These are phyloP conservation scores for Mus spretus DNA, from an alignment of 2,797 vertebrate species.

Conservation along the genomic window DNA sequence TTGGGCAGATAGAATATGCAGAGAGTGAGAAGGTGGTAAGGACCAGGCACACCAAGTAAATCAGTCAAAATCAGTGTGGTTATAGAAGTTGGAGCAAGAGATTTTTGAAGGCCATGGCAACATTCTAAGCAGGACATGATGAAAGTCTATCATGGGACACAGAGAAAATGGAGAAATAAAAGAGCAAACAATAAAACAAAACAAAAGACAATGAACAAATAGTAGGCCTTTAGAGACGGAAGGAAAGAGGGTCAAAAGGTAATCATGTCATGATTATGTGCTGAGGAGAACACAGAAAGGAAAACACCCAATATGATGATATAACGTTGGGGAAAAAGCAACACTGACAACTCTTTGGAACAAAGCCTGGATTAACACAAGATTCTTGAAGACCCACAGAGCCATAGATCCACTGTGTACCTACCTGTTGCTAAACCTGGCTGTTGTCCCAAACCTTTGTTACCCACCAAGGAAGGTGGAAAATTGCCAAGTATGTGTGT, in stretches of 20 bases:
- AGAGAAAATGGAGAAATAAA: neutral
- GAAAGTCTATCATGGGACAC: neutral
- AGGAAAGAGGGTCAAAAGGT: neutral
- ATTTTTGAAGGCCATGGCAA: neutral
- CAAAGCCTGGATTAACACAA: conserved; percentile 58
- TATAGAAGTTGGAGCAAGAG: neutral
- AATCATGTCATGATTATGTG: conserved; percentile 8
- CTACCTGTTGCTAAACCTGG: neutral
- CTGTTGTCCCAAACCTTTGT: conserved; percentile 44
- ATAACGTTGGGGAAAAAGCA: neutral
- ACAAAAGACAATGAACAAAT: conserved; percentile 17
- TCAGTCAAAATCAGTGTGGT: neutral
- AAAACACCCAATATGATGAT: conserved; percentile 31
- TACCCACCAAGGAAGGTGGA: neutral
- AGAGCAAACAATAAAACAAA: neutral
- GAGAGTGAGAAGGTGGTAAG: neutral
- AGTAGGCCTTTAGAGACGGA: neutral
- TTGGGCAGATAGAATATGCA: neutral
- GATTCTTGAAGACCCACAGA: conserved; percentile 10
- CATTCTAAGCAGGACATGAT: neutral
- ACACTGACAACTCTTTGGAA: conserved; percentile 59
- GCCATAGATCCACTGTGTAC: neutral
- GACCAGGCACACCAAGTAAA: neutral
- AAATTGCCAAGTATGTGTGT: conserved; percentile 21
- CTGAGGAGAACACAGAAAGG: neutral